Evolutionary conservation across 1,140 invertebrate species (phyloP), one percentile per base, ranked within the genome.

Genomic region (Oedothorax gibbosus): DNA sequence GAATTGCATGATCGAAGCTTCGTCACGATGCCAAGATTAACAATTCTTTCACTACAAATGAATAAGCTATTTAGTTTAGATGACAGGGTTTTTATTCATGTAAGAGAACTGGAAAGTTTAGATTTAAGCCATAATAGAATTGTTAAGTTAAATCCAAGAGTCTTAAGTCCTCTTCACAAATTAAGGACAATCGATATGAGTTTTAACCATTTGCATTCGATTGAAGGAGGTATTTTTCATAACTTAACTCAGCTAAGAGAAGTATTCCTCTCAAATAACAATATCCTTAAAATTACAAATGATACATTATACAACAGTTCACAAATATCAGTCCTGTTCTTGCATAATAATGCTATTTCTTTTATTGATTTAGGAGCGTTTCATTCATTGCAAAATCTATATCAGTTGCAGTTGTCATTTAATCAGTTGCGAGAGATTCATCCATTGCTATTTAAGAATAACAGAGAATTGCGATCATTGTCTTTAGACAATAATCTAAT

Each of bases 401-500:
- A 93, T 53, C 95, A 97, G 91, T 90, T 97, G 9, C 95, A 97
- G 89, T 91, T 98, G 84, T 95, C 95, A 88, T 94, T 94, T 86
- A 98, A 98, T 90, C 96, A 95, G 89, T 93, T 97, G 86, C 93
- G 93, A 51, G 92, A 92, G 65, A 91, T 97, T 81, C 95, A 95
- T 7, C 90, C 92, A 20, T 93, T 93, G 86, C 91, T 96, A 87
- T 94, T 97, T 88, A 91, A 93, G 77, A 91, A 93, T 85, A 96
- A 94, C 88, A 91, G 91, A 66, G 94, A 94, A 87, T 91, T 97
- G 15, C 93, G 94, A 8, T 95, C 95, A 4, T 90, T 99, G 60
- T 98, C 95, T 86, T 90, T 98, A 87, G 96, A 98, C 90, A 95
- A 96, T 87, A 99, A 99, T 91, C 93, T 93, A 90, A 95, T 99